Evolutionary conservation across 2,797 vertebrate species (phyloP).

Genomic region (Mus spretus): DNA sequence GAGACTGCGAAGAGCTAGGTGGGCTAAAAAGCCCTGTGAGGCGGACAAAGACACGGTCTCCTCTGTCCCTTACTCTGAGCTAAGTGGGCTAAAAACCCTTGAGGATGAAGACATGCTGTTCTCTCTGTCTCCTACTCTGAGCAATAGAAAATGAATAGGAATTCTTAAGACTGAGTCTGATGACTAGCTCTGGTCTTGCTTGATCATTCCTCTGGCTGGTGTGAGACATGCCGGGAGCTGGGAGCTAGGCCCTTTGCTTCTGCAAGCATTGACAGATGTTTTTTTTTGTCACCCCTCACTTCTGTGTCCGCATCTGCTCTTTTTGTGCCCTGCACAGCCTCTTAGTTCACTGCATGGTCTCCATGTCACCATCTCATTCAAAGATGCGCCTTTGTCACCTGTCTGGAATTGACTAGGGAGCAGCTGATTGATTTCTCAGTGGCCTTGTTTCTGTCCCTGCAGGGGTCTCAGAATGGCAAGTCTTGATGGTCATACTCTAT

Average conservation of each 20-base stretch:
- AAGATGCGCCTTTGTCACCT: background rate
- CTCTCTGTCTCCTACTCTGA: background rate
- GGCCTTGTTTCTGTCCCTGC: background rate
- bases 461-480: background rate
- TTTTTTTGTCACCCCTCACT: background rate
- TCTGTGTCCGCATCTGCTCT: background rate
- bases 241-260: background rate
- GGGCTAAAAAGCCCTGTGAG: background rate
- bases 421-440: background rate
- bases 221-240: background rate
- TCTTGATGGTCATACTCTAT: background rate
- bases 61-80: background rate
- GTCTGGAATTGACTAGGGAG: background rate
- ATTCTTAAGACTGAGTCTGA: background rate
- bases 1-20: background rate
- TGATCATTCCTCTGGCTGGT: background rate
- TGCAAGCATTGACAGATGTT: background rate
- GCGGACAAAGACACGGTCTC: background rate
- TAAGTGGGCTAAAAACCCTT: background rate
- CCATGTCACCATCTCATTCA: background rate
- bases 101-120: background rate
- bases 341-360: background rate
- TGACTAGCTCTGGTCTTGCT: background rate
- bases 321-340: background rate
- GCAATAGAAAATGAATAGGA: background rate